A percentile compares a stretch with the other conserved stretches of the same genome.
phyloP scores from a whole-genome alignment of 2,888 invertebrate genomes.

The Ophonus ardosiacus region DNA sequence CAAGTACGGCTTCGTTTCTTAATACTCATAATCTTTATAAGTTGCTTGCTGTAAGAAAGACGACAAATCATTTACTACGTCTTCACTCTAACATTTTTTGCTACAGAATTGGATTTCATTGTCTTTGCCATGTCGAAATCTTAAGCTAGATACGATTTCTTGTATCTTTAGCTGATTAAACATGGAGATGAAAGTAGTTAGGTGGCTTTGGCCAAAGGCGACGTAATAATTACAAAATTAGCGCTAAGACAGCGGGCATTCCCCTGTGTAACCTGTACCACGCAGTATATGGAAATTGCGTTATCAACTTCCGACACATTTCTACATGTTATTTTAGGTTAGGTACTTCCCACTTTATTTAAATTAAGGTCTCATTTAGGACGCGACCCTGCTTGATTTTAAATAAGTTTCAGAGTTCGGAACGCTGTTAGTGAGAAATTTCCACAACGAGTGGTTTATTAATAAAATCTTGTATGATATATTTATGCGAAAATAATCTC shows the following conservation, averaged over 20 bases:
- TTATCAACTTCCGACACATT: constrained; percentile 41
- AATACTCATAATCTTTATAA: too few species aligned
- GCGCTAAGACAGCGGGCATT: constrained; percentile 23
- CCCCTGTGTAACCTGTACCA: background rate
- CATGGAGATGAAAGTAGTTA: constrained; percentile 26
- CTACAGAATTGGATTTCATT: too few species aligned
- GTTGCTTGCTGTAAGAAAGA: too few species aligned
- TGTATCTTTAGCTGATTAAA: constrained; percentile 24
- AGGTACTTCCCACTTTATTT: constrained; percentile 1
- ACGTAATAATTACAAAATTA: constrained; percentile 30
- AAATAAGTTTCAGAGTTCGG: constrained; percentile 5
- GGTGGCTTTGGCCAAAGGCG: constrained; percentile 29
- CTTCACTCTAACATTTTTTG: too few species aligned
- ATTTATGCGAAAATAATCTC: background rate
- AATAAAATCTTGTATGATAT: constrained; percentile 10
- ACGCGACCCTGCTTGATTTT: constrained; percentile 25
- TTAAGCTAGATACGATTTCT: too few species aligned
- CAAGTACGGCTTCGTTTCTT: too few species aligned
- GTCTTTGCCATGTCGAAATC: too few species aligned
- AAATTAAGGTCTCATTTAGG: constrained; percentile 41
- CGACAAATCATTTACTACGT: too few species aligned
- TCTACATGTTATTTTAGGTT: constrained; percentile 38
- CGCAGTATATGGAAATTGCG: constrained; percentile 34
- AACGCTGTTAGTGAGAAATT: background rate
- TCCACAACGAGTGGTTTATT: constrained; percentile 3